These are phyloP conservation scores for Acleris sparsana DNA, from an alignment of 2,888 invertebrate genomes.

Conservation along the genomic window DNA sequence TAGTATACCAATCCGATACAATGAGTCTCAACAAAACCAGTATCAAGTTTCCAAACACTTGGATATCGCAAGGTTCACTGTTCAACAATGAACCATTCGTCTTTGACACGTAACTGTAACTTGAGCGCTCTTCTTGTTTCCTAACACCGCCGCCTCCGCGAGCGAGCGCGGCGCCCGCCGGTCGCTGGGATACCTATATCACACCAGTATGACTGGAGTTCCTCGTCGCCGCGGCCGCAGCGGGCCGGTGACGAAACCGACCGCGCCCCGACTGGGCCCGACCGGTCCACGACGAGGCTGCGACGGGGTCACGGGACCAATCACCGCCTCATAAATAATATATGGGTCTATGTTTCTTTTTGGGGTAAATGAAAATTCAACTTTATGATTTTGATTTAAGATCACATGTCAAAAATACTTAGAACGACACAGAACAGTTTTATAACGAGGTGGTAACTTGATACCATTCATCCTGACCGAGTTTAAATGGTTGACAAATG, in stretches of 20 bases:
- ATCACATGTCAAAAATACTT: no score
- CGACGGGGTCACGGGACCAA: neutral
- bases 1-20: no score
- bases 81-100: neutral
- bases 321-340: neutral
- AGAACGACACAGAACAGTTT: no score
- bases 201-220: neutral
- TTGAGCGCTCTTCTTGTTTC: slow-evolving; percentile 12
- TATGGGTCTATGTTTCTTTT: neutral
- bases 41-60: no score
- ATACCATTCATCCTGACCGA: neutral
- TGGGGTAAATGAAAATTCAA: no score
- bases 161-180: neutral
- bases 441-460: no score
- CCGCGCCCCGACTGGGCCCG: neutral
- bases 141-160: neutral
- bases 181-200: no score
- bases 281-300: slow-evolving; percentile 4
- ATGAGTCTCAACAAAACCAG: no score
- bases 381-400: no score
- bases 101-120: neutral
- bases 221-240: neutral
- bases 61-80: no score
- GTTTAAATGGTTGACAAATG: slow-evolving; percentile 24
- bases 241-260: neutral